Base-by-base conservation (phyloP, 2,888 invertebrate species). In the Erebia palarica region DNA sequence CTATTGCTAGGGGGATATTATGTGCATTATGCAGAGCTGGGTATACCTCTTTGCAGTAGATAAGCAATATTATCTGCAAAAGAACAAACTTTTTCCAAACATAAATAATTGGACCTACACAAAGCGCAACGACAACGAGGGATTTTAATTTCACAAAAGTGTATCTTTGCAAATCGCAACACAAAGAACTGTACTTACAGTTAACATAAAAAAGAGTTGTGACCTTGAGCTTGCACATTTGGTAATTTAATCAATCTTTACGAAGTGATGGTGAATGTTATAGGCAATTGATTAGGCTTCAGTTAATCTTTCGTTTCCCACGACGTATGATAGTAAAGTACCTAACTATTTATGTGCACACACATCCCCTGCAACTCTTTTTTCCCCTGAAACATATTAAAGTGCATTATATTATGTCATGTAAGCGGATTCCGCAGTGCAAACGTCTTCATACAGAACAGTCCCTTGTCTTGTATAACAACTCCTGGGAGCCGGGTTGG, bases 31-130 rank as follows among this genome's bases (percentile, higher is more conserved):
- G 57, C 70, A 53, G 70, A 57, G 57, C 42, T 49, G 9, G 47
- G 18, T 36, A 58, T 44, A 59, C 44, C 14, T 59, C 9, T 44
- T 13, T 27, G 27, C 8, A 58, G 27, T 21, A 59, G 44, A 42
- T 69, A 75, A 51, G 63, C 49, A 13, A 58, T 68, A 58, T 73
- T 73, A 75, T 73, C 70, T 73, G 73, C 73, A 74, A 71, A 68
- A 61, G 53, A 44, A 58, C 66, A 57, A 44, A 57, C 49, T 36
- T 16, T 27, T 72, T 72, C 75, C 75, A 75, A 76, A 76, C 63
- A 75, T 55, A 55, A 16, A 53, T 16, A 18, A 10, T 18, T 18
- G 3, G 8, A 18, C 18, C n/a, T n/a, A 55, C 10, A 18, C 10
- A 16, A 55, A 55, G 16, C 55, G 55, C 11, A 10, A 55, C 3